Evolutionary conservation across 2,888 invertebrate genomes (phyloP), one percentile per base, ranked within the genome.

Genomic region (Drosophila ezoana): DNA sequence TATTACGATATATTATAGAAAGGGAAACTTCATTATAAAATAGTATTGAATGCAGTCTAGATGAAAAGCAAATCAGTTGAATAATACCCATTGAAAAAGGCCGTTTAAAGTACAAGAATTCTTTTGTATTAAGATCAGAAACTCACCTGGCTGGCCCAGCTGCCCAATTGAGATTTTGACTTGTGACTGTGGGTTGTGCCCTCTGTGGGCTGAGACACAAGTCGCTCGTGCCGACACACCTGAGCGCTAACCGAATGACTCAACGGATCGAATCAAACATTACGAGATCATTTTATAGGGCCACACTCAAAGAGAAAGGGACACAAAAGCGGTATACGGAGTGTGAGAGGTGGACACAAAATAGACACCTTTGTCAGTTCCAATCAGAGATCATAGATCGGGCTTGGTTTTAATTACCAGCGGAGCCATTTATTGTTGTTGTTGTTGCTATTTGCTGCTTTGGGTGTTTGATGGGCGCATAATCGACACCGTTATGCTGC

Each of bases 201-300:
- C 58, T 57, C 18, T 57, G 58, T 28, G 40, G 37, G 52, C n/a
- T 44, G 63, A 40, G 41, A 54, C 48, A 66, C 54, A 54, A 65
- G 57, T 57, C 83, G 87, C 81, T 88, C 89, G 81, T 81, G 81
- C 89, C 80, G 80, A 86, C 81, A 79, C 89, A 88, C 89, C 89
- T 88, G 81, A 86, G 63, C 37, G 48, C 38, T 35, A 60, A 44
- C 28, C 63, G 58, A 54, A n/a, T 74, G 78, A 66, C 56, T 67
- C 81, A 68, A 79, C 63, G 45, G 54, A 82, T 86, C 69, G 68
- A 80, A 72, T 66, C 80, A 71, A 79, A 86, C 81, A 75, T 82
- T 86, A 80, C 71, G 74, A 72, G 84, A 66, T 71, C 71, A 57
- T 67, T 88, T 88, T 80, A 83, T 80, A 62, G 87, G 76, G 83